phyloP scores from a whole-genome alignment of 2,888 invertebrate genomes.

The Idaea dimidiata region DNA sequence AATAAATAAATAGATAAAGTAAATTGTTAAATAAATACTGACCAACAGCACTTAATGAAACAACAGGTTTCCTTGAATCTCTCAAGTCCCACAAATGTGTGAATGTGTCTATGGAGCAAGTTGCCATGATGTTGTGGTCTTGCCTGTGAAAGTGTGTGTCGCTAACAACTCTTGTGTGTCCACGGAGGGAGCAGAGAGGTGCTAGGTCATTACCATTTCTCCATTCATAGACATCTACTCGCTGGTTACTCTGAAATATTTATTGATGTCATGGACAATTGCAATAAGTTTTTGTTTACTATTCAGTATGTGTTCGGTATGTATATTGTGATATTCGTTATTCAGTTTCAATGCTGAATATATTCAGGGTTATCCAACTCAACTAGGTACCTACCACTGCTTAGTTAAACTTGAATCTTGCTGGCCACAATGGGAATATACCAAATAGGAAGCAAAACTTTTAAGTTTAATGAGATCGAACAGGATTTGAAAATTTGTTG shows the following conservation, averaged over 20 bases:
- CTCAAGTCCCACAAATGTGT: constrained; percentile 96
- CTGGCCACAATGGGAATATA: too few species aligned
- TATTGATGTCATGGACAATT: too few species aligned
- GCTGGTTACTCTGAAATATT: constrained; percentile 87
- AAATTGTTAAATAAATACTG: constrained; percentile 46
- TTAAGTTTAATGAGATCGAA: too few species aligned
- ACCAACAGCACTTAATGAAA: constrained; percentile 94
- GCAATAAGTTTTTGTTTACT: too few species aligned
- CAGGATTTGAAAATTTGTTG: too few species aligned
- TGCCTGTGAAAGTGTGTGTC: constrained; percentile 94
- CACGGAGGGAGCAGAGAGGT: constrained; percentile 86
- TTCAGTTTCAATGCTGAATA: too few species aligned
- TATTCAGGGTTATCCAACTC: too few species aligned
- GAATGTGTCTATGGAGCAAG: constrained; percentile 96
- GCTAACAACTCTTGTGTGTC: constrained; percentile 92
- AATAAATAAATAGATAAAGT: neutral
- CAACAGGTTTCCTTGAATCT: constrained; percentile 90
- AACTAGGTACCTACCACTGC: too few species aligned
- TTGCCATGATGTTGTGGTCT: constrained; percentile 82
- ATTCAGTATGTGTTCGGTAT: too few species aligned
- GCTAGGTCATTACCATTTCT: constrained; percentile 85
- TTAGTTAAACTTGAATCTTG: too few species aligned
- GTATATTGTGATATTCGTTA: too few species aligned
- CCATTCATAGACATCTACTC: constrained; percentile 93
- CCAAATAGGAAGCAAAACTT: too few species aligned